phyloP scores from a whole-genome alignment of 2,888 invertebrate genomes.

The Tenthredo livida region DNA sequence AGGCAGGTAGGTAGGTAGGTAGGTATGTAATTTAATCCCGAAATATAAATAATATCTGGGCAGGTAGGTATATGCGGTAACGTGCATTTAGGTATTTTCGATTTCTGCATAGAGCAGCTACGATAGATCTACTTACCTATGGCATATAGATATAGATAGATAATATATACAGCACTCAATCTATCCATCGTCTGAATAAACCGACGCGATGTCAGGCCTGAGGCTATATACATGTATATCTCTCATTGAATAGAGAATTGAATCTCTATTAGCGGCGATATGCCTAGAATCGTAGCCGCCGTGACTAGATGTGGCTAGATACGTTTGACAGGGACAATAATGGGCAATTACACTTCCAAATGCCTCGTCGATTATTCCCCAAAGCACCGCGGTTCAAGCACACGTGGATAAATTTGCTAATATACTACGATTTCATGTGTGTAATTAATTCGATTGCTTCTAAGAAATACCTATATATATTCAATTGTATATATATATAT shows the following conservation, averaged over 20 bases:
- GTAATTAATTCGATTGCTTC: background rate
- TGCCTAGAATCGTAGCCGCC: conserved; percentile 2
- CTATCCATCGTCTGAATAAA: conserved; percentile 19
- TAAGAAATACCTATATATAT: too few relatives aligned
- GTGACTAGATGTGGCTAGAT: conserved; percentile 21
- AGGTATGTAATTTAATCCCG: background rate
- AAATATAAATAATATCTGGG: background rate
- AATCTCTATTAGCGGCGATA: conserved; percentile 44
- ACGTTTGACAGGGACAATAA: conserved; percentile 46
- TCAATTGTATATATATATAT: too few relatives aligned
- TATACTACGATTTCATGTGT: background rate
- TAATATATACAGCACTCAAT: conserved; percentile 1
- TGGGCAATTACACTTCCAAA: conserved; percentile 48
- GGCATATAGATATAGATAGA: background rate
- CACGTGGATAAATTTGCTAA: conserved; percentile 21
- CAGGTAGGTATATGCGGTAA: background rate
- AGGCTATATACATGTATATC: conserved; percentile 12
- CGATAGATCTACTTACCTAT: background rate
- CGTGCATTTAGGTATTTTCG: background rate
- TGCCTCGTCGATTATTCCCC: conserved; percentile 36
- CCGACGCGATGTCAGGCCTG: background rate
- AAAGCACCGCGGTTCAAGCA: background rate
- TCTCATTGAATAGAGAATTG: conserved; percentile 45
- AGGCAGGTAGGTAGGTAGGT: too few relatives aligned
- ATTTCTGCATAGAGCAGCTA: background rate